Base-by-base conservation (phyloP, 1,140 invertebrate species). In the Trachymyrmex septentrionalis region DNA sequence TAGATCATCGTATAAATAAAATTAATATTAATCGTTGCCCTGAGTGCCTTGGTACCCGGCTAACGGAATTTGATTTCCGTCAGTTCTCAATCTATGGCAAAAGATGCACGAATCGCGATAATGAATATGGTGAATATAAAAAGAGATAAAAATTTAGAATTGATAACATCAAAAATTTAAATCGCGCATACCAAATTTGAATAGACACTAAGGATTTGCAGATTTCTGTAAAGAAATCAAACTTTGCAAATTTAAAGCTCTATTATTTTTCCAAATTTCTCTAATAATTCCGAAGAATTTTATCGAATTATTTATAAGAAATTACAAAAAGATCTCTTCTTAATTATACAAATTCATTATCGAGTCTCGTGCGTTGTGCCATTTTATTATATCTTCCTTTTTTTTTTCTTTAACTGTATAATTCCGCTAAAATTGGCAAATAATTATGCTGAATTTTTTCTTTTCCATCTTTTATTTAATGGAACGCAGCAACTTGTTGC, bases 21-120 rank as follows among this genome's bases (percentile, higher is more conserved):
- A 93, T 92, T 87, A 80, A 92, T 92, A 87, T 90, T 86, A 87
- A 92, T 90, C 90, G 90, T 92, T 93, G 92, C 92, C 92, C 92
- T 93, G 92, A 93, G 92, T 93, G 92, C 92, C 92, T 92, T 93
- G 91, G 89, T 91, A 92, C 89, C 91, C 85, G 87, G 90, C 88
- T 92, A 91, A 91, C 86, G 86, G 88, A 91, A 88, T 66, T 90
- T 72, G 57, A 81, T 86, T 76, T 88, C 88, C 86, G 82, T 86
- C 77, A 66, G 50, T 81, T 53, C 21, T 81, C 72, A 71, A 57
- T 86, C 57, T 72, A 44, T 4, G 63, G 21, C 9, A 48, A 63
- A 48, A 75, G 12, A 84, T 84, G 53, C 80, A 84, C 69, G 69
- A 84, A 69, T 61, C 55, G 9, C 55, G 80, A 84, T 61, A 84